Base-by-base conservation (phyloP, 2,888 invertebrate genomes). In the Epinotia ramella region DNA sequence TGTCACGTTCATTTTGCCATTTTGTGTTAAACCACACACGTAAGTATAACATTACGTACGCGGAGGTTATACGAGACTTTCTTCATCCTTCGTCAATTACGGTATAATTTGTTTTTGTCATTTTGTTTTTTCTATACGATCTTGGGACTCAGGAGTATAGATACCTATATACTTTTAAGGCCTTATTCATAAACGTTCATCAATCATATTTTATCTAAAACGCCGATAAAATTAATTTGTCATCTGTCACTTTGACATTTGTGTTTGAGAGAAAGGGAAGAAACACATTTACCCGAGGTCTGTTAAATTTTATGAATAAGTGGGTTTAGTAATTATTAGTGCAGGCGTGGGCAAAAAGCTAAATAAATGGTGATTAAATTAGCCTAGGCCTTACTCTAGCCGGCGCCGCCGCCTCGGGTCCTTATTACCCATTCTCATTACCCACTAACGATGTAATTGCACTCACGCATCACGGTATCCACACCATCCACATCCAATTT, bases 371-470 rank as follows among this genome's bases (percentile, higher is more conserved):
- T 44, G 59, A 70, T 75, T 33, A 49, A 75, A 66, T 70, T 73
- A 68, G 20, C 28, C 28, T 44, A 73, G 28, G 18, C 49, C n/a
- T 13, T 49, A 59, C 53, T 59, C 70, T 66, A 66, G 69, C 62
- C 56, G 59, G 9, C 40, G 64, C 62, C 56, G 59, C 13, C 40
- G 75, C 70, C 70, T 24, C 24, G 24, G 69, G 69, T 57, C 69
- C 66, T 53, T 60, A 69, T 69, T 69, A 86, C 69, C 46, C 69
- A 84, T 80, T 73, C 88, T 90, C 88, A 91, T 91, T 91, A 91
- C 83, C 84, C 83, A 85, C 90, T 93, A 92, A 92, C 89, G 88
- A 92, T 88, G 88, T 91, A 91, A 93, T 91, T 88, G 91, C 73
- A 18, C 67, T 56, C 62, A 87, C 86, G 80, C 81, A 80, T 78